phyloP scores from a whole-genome alignment of 1,140 invertebrate genomes.

The Zaprionus vittiger region DNA sequence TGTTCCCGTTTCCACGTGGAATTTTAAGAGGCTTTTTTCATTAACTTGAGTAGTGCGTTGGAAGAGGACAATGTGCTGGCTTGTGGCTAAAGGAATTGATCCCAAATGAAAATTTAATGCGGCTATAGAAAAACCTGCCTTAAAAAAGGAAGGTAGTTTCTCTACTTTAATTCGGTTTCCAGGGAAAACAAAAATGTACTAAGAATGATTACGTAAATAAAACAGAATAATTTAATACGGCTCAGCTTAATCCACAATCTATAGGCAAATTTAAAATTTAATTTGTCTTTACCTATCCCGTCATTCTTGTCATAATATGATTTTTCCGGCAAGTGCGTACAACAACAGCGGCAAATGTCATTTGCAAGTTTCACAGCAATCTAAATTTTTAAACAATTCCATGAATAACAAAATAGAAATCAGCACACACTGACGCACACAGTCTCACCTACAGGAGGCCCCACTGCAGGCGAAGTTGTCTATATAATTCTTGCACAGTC shows the following conservation, averaged over 20 bases:
- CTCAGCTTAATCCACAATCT: neutral
- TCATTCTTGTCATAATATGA: constrained; percentile 6
- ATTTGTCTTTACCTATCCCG: neutral
- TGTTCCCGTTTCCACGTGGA: constrained; percentile 26
- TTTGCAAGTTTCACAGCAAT: constrained; percentile 61
- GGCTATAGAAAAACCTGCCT: neutral
- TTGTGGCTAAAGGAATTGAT: constrained; percentile 14
- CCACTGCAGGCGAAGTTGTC: constrained; percentile 48
- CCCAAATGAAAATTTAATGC: constrained; percentile 17
- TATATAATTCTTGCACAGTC: constrained; percentile 50
- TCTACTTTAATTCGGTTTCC: no score
- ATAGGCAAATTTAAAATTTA: neutral
- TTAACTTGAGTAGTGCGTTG: constrained; percentile 14
- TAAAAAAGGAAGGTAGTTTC: neutral
- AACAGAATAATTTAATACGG: neutral
- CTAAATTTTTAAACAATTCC: constrained; percentile 76
- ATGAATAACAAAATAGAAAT: constrained; percentile 76
- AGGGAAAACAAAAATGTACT: neutral
- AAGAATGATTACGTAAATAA: neutral
- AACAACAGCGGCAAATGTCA: constrained; percentile 19
- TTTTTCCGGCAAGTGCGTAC: constrained; percentile 15
- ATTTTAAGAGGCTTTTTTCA: constrained; percentile 49
- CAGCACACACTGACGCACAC: constrained; percentile 45
- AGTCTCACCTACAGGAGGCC: neutral
- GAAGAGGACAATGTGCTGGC: neutral